A percentile compares a stretch with the other conserved stretches of the same genome.
These are phyloP conservation scores for Lucifuga dentata DNA, from an alignment of 2,113 vertebrate species.

Conservation along the genomic window DNA sequence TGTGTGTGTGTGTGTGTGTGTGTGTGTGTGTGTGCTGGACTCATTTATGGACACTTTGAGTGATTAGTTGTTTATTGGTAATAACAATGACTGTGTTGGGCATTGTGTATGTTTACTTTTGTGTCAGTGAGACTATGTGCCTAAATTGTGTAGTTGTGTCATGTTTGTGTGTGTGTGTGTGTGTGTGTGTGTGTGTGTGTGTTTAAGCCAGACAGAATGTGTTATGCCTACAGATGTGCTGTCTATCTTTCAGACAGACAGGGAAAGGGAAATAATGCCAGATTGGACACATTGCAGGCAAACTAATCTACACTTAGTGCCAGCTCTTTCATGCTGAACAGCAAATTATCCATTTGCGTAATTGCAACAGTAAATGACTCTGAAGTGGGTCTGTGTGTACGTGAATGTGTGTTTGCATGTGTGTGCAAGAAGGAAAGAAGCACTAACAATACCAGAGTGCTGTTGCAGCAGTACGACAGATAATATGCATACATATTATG, in stretches of 20 bases:
- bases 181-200: conserved; percentile 47
- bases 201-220: conserved; percentile 69
- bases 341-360: conserved; percentile 76
- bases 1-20: too few relatives aligned
- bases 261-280: conserved; percentile 20
- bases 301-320: conserved; percentile 69
- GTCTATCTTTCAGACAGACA: conserved; percentile 70
- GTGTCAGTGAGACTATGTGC: not conserved
- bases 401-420: conserved; percentile 24
- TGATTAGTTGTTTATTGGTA: conserved; percentile 58
- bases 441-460: conserved; percentile 27
- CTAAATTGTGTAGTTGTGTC: conserved; percentile 23
- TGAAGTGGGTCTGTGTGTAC: conserved; percentile 33
- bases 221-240: conserved; percentile 75
- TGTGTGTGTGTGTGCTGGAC: conserved; percentile 52
- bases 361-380: conserved; percentile 62
- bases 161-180: conserved; percentile 34
- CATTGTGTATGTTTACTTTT: conserved; percentile 26
- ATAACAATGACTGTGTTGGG: conserved; percentile 28
- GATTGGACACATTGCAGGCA: conserved; percentile 65
- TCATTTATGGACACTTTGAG: conserved; percentile 65
- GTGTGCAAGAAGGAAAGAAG: conserved; percentile 6
- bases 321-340: conserved; percentile 71
- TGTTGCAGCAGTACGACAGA: conserved; percentile 22
- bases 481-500: conserved; percentile 37